Conservation (phyloP, 2,888 invertebrate species). For the Dryocosmus kuriphilus region DNA sequence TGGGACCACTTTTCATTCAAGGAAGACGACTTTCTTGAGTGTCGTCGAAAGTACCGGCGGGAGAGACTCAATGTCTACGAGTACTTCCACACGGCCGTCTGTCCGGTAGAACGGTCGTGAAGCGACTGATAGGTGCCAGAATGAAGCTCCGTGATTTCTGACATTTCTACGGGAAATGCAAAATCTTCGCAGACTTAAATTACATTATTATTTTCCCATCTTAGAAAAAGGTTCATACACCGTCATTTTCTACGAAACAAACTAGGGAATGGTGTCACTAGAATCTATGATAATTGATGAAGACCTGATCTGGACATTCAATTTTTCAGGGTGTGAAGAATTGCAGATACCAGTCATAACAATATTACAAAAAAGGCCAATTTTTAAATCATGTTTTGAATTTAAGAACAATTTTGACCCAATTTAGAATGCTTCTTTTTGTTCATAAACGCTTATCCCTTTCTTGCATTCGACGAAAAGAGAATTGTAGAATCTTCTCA, state of each 20-base stretch:
- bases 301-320: too few species aligned
- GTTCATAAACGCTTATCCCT: too few species aligned
- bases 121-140: constrained; percentile 67
- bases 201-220: not conserved
- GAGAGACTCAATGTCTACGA: constrained; percentile 43
- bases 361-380: too few species aligned
- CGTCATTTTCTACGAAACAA: not conserved
- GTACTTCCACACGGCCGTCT: constrained; percentile 68
- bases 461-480: too few species aligned
- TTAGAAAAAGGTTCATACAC: not conserved
- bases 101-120: constrained; percentile 72
- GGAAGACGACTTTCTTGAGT: constrained; percentile 37
- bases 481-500: too few species aligned
- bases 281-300: too few species aligned
- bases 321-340: too few species aligned
- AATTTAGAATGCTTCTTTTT: too few species aligned
- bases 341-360: too few species aligned
- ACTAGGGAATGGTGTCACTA: not conserved
- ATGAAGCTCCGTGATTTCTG: constrained; percentile 74
- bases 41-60: constrained; percentile 31
- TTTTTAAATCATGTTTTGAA: too few species aligned
- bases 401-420: too few species aligned
- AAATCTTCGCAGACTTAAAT: constrained; percentile 46
- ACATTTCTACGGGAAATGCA: constrained; percentile 63
- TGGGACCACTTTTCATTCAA: constrained; percentile 39